Base-by-base conservation (phyloP, 2,797 vertebrate species). In the Malacoctenus gilli region DNA sequence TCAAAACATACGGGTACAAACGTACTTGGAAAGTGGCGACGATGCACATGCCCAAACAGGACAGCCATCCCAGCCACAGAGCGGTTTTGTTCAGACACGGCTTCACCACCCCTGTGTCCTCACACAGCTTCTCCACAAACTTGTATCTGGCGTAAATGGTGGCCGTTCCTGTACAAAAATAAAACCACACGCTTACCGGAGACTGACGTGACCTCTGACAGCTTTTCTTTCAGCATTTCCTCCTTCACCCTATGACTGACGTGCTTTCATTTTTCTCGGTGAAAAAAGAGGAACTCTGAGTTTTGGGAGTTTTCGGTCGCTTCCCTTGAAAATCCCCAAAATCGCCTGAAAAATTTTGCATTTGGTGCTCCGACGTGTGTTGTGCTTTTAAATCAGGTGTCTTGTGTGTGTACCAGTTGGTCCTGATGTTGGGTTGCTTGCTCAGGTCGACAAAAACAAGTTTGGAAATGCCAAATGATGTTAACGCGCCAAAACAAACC, bases 11-110 rank as follows among this genome's bases (percentile, higher is more conserved):
- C n/a, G n/a, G n/a, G n/a, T n/a, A 1, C 6, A 43, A 2, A 53
- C 65, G 1, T 89, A 98, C 97, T 95, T 98, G 96, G 83, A 99
- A 98, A 48, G 93, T 95, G 51, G 95, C 96, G 44, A 98, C 96
- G 16, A 96, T 59, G 35, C 91, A 92, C 96, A 98, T 96, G 68
- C 95, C 95, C 30, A 93, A 42, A 77, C 95, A 98, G 63, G 95
- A 93, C 22, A 91, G 1, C 38, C 92, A 1, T 52, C 96, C 96
- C 0, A 92, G 0, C 12, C 50, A 58, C 2, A 98, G 74, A 0
- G 92, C 87, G 43, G 61, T 8, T 43, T 62, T 10, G 71, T 98
- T 99, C 39, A 92, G 87, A 0, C 22, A 0, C 2, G 89, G 43
- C 1, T 13, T 57, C 70, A 91, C 35, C 1, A 75, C 72, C 1